These are phyloP conservation scores for Ethmia dodecea DNA, from an alignment of 2,888 invertebrate genomes.

Conservation along the genomic window DNA sequence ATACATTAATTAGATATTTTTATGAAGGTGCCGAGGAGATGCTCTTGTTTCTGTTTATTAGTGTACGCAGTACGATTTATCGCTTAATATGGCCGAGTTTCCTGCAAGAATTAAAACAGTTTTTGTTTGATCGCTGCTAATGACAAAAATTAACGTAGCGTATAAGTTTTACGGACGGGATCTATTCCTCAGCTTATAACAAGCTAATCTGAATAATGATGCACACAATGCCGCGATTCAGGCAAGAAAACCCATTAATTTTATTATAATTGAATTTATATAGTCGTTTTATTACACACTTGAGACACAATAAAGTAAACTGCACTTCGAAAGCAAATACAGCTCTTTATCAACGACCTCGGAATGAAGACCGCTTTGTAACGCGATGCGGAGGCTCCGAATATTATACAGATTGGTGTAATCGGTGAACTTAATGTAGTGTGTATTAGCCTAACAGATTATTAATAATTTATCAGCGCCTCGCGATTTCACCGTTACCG, in stretches of 20 bases:
- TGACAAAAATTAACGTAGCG: conserved; percentile 14
- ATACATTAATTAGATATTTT: conserved; percentile 5
- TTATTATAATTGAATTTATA: conserved; percentile 9
- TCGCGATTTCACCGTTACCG: too few relatives aligned
- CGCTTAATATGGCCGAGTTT: conserved; percentile 7
- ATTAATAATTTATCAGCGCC: too few relatives aligned
- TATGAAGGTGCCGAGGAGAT: neutral
- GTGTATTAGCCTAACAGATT: too few relatives aligned
- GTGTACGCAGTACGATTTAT: conserved; percentile 5
- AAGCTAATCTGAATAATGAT: conserved; percentile 7
- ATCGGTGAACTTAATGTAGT: too few relatives aligned
- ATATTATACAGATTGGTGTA: too few relatives aligned
- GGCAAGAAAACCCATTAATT: conserved; percentile 7
- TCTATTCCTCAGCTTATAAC: conserved; percentile 1
- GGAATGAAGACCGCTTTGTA: too few relatives aligned
- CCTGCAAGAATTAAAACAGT: neutral
- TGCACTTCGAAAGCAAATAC: too few relatives aligned
- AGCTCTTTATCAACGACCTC: too few relatives aligned
- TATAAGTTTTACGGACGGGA: conserved; percentile 5
- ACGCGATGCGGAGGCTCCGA: too few relatives aligned
- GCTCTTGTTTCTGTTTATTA: conserved; percentile 1
- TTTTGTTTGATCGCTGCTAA: conserved; percentile 9
- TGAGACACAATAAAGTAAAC: conserved; percentile 1
- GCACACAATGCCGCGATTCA: neutral
- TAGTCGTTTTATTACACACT: conserved; percentile 1